Evolutionary conservation across 2,797 vertebrate genomes (phyloP).

Genomic region (Merluccius polli): DNA sequence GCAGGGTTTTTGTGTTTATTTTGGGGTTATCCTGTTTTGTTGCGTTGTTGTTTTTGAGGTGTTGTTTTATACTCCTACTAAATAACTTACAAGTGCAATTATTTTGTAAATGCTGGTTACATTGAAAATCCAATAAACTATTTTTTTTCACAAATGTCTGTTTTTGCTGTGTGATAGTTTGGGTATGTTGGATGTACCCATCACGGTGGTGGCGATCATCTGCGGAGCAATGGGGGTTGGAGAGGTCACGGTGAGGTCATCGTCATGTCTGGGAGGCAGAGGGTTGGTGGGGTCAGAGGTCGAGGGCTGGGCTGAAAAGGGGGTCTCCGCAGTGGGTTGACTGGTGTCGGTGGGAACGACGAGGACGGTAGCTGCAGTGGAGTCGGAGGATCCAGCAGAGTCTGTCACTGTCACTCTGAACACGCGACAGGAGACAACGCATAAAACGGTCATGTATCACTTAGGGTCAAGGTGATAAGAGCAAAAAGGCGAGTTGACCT

Average conservation of each 20-base stretch:
- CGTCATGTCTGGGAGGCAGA: neutral
- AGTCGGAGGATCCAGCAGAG: conserved; percentile 43
- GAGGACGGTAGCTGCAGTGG: conserved; percentile 41
- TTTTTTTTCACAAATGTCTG: neutral
- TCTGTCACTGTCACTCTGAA: conserved; percentile 49
- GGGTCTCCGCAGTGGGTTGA: neutral
- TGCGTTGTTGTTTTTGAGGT: too few species aligned
- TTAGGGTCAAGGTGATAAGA: too few species aligned
- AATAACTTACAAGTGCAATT: too few species aligned
- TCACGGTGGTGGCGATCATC: neutral
- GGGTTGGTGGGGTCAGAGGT: conserved; percentile 30
- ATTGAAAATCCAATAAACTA: too few species aligned
- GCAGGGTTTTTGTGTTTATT: too few species aligned
- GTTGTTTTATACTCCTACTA: too few species aligned
- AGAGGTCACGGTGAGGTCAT: neutral
- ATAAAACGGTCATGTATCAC: too few species aligned
- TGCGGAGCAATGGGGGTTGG: neutral
- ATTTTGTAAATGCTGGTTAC: too few species aligned
- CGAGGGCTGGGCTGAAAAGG: neutral
- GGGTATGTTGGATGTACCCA: neutral
- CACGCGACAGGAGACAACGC: neutral
- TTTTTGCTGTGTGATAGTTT: neutral
- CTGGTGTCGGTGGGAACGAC: conserved; percentile 24
- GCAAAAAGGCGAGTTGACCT: too few species aligned
- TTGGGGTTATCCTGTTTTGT: too few species aligned